Evolutionary conservation across 2,888 invertebrate genomes (phyloP).

Genomic region (Anthophora plumipes): DNA sequence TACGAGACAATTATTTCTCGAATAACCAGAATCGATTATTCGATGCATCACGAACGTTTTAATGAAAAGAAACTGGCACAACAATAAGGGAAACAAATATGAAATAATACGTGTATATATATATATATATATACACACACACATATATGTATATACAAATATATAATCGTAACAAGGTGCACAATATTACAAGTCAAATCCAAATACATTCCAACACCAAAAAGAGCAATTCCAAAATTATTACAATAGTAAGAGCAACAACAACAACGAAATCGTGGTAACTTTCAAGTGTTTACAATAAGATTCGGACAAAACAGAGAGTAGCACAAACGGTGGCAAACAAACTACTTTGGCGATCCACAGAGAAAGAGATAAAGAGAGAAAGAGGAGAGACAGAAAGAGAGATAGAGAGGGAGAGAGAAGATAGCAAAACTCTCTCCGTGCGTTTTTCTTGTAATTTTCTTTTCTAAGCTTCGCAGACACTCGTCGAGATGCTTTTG

Average conservation of each 20-base stretch:
- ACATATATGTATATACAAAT: constrained; percentile 1
- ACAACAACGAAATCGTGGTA: constrained; percentile 53
- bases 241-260: neutral
- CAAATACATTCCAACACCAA: constrained; percentile 80
- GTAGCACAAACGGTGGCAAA: constrained; percentile 65
- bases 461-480: constrained; percentile 51
- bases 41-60: constrained; percentile 63
- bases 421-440: neutral
- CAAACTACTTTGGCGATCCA: constrained; percentile 56
- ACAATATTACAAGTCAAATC: constrained; percentile 58
- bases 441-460: constrained; percentile 36
- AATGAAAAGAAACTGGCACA: constrained; percentile 63
- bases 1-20: neutral
- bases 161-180: constrained; percentile 68
- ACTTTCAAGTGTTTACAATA: constrained; percentile 41
- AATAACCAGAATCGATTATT: constrained; percentile 69
- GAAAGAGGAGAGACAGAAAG: constrained; percentile 12
- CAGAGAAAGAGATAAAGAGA: constrained; percentile 18
- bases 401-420: constrained; percentile 14
- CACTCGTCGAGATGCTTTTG: constrained; percentile 53
- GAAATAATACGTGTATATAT: constrained; percentile 51
- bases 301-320: constrained; percentile 72
- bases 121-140: constrained; percentile 33
- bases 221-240: constrained; percentile 52
- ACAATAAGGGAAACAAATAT: constrained; percentile 64